A percentile compares a stretch with the other conserved stretches of the same genome.
Conservation (phyloP, 1,140 invertebrate species). For the Drosophila mauritiana region DNA sequence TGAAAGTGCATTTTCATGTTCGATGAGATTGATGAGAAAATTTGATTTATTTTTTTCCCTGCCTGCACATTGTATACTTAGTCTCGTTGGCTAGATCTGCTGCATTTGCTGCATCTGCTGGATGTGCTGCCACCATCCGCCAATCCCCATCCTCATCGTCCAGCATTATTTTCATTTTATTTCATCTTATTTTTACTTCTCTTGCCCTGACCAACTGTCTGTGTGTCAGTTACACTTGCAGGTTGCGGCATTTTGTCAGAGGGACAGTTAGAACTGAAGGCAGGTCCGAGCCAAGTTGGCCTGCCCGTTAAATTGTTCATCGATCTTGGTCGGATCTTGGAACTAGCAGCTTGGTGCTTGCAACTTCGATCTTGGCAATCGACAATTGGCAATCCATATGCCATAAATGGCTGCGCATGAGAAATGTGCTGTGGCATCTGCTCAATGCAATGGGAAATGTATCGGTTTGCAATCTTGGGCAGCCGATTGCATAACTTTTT, state of each 20-base stretch:
- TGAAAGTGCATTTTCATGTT: conserved; percentile 85
- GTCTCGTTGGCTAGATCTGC: conserved; percentile 31
- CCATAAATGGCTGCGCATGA: conserved; percentile 76
- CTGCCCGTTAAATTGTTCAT: conserved; percentile 58
- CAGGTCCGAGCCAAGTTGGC: conserved; percentile 31
- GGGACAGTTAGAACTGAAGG: conserved; percentile 79
- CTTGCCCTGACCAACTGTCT: conserved; percentile 18
- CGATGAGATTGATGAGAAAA: conserved; percentile 84
- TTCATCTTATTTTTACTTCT: not conserved
- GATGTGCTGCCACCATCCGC: not conserved
- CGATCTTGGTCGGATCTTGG: conserved; percentile 53
- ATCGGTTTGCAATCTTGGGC: conserved; percentile 53
- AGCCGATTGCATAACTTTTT: conserved; percentile 43
- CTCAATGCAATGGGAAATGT: conserved; percentile 65
- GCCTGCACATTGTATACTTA: conserved; percentile 37
- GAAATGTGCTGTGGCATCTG: conserved; percentile 67
- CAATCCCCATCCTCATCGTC: not conserved
- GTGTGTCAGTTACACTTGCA: conserved; percentile 79
- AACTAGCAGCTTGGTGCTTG: conserved; percentile 15
- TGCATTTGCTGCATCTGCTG: not conserved
- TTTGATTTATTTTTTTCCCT: conserved; percentile 81
- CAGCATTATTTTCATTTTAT: conserved; percentile 1
- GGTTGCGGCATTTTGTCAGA: conserved; percentile 82
- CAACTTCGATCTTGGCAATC: conserved; percentile 36
- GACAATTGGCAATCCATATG: conserved; percentile 59